Base-by-base conservation (phyloP, 35 echinoderm and acorn worm species). In the Strongylocentrotus purpuratus region DNA sequence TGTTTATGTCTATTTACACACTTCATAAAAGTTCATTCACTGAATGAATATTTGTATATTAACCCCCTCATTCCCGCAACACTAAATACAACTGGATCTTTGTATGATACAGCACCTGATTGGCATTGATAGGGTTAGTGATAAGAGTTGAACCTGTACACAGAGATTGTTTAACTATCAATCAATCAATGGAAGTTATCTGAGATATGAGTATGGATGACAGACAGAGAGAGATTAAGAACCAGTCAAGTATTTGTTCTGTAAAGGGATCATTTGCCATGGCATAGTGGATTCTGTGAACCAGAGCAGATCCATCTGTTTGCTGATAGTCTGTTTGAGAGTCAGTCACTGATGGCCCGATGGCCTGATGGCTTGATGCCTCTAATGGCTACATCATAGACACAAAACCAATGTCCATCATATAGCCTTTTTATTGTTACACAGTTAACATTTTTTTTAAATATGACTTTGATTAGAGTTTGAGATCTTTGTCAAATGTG, bases 1-100 rank as follows among this genome's bases (percentile, higher is more conserved):
- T 78, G 65, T 78, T 78, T 78, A 78, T n/a, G 65, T 28, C 18
- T 78, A 78, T 78, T 78, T 78, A 78, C 65, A 78, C 65, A 78
- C 65, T 78, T 78, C 65, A n/a, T 78, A 78, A n/a, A 71, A 78
- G 50, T 55, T 15, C 50, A 55, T 55, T 55, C 50, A 55, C 11
- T 78, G 65, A 78, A 78, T 31, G 65, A n/a, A 22, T 22, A 78
- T 28, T 78, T 78, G 65, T 78, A 78, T 78, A 28, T 78, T 78
- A 78, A 78, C 65, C 65, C 20, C 28, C 65, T n/a, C 20, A 78
- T 28, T n/a, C 15, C 65, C 28, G 25, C 65, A 78, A 7, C 20
- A 15, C 20, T 28, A 4, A 28, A 4, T 28, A 8, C 28, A 22
- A 78, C 25, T 4, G 20, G 1, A 28, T n/a, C 2, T 78, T n/a